phyloP scores from a whole-genome alignment of 2,797 vertebrate genomes.

The Cyclura pinguis region DNA sequence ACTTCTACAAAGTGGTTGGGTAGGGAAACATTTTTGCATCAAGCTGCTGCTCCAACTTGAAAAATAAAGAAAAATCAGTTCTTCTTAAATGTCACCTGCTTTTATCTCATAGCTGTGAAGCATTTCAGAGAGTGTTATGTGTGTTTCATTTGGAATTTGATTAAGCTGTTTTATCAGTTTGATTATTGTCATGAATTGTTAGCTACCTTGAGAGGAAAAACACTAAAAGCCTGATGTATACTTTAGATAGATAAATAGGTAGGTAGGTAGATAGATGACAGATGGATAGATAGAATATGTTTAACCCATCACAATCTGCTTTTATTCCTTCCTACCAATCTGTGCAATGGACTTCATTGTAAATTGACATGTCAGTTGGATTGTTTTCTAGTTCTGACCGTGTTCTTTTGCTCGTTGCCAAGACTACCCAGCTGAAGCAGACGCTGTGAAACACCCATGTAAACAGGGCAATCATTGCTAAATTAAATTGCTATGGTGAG shows the following conservation, averaged over 20 bases:
- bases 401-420: slow-evolving; percentile 32
- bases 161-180: no score
- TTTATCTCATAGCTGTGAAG: no score
- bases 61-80: no score
- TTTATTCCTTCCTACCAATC: not conserved
- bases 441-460: slow-evolving; percentile 9
- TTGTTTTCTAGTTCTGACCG: slow-evolving; percentile 13
- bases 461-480: slow-evolving; percentile 35
- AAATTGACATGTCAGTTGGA: slow-evolving; percentile 10
- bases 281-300: not conserved
- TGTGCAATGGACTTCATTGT: not conserved
- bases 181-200: not conserved
- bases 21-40: not conserved
- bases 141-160: no score
- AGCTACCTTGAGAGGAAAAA: not conserved
- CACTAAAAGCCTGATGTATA: not conserved
- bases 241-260: not conserved
- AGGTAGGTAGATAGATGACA: no score
- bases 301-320: not conserved
- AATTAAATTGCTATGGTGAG: slow-evolving; percentile 39
- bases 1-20: not conserved
- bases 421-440: slow-evolving; percentile 21
- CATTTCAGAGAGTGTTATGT: no score
- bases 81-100: no score
- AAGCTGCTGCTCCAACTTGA: no score